These are phyloP conservation scores for Loxodonta africana DNA, from an alignment of 2,113 vertebrate genomes.

Conservation along the genomic window DNA sequence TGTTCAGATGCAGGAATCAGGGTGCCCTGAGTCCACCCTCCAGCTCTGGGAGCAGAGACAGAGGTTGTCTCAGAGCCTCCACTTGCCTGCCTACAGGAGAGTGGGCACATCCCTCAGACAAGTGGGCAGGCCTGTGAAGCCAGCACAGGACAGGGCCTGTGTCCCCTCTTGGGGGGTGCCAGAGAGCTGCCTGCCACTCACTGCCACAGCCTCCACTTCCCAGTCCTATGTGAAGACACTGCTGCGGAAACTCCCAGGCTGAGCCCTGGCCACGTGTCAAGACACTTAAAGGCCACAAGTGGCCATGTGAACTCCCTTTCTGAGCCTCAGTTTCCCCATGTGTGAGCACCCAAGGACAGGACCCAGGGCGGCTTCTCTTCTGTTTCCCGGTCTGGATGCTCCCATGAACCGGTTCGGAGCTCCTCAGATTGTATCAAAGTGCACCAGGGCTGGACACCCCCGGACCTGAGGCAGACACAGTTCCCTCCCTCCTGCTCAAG, in stretches of 20 bases:
- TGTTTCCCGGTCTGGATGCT: not conserved
- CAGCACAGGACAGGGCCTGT: not conserved
- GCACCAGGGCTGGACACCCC: not conserved
- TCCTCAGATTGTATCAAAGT: not conserved
- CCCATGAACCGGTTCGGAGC: not conserved
- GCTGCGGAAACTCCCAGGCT: not conserved
- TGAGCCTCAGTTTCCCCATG: not conserved
- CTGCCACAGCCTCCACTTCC: rapidly evolving
- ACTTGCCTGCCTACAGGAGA: not conserved
- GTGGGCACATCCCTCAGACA: not conserved
- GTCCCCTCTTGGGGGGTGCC: not conserved
- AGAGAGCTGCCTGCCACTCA: not conserved
- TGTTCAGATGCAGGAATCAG: rapidly evolving
- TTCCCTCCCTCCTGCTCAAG: not conserved
- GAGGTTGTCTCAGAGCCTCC: not conserved
- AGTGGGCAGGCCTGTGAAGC: not conserved
- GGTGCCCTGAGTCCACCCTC: no score
- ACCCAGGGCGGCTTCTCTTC: not conserved
- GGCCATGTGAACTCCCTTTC: not conserved
- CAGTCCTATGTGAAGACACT: not conserved
- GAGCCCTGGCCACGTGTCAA: not conserved
- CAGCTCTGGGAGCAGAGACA: not conserved
- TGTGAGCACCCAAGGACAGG: not conserved
- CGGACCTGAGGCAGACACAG: not conserved
- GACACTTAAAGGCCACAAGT: not conserved